Percentiles rank a stretch among this genome's conserved stretches.
These are phyloP conservation scores for Acanthisitta chloris DNA, from an alignment of 2,113 vertebrate species.

Conservation along the genomic window DNA sequence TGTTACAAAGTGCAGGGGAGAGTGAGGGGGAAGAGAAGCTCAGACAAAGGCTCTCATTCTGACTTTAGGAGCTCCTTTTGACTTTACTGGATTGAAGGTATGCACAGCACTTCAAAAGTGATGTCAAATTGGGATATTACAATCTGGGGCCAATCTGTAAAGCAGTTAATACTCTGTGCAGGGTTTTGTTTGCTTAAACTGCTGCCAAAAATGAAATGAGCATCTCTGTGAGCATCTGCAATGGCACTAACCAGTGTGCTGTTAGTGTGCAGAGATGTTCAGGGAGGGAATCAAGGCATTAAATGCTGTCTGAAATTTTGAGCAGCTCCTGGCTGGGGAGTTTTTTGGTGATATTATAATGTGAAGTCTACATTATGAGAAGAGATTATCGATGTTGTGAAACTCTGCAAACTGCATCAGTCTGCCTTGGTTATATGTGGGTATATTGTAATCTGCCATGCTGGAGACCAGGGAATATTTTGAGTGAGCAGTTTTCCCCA, in stretches of 20 bases:
- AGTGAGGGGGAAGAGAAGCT: not conserved
- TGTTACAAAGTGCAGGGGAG: not conserved
- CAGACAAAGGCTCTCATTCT: not conserved
- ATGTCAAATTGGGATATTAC: not conserved
- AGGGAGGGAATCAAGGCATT: not conserved
- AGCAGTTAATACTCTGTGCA: not conserved
- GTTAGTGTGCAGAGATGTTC: not conserved
- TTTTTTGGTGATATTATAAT: not conserved
- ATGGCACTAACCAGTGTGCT: not conserved
- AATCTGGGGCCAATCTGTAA: not conserved
- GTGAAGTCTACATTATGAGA: not conserved
- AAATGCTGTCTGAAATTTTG: not conserved
- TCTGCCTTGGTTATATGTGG: not conserved
- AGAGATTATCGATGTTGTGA: not conserved
- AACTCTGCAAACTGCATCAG: not conserved
- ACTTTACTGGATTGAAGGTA: not conserved
- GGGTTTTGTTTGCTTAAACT: not conserved
- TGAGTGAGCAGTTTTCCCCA: not conserved
- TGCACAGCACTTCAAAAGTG: not conserved
- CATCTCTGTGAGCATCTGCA: rapidly evolving
- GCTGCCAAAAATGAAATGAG: not conserved
- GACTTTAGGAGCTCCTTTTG: not conserved
- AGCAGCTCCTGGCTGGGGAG: not conserved
- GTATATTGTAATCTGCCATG: not conserved
- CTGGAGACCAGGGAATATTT: not conserved